Evolutionary conservation across 2,797 vertebrate species (phyloP), one percentile per base, ranked within the genome.

Genomic region (Onychomys arenicola): DNA sequence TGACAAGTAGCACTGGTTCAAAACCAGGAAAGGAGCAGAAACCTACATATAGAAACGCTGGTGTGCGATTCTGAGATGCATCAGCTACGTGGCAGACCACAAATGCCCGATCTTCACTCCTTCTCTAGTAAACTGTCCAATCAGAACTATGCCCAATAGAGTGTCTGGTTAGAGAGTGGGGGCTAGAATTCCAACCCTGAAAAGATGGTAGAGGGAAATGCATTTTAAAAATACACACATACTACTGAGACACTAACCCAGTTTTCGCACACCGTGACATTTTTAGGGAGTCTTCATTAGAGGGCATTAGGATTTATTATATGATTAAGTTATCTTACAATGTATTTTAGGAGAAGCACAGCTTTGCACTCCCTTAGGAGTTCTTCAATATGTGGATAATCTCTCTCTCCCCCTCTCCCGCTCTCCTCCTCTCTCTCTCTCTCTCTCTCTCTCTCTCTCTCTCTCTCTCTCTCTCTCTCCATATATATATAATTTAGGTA

Each of bases 51-150:
- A 96, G 76, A 97, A 96, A 94, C 65, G 86, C 55, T 83, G 49
- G 16, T 96, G 93, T 86, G 80, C 96, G 49, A 76, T 93, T 87
- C 75, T 21, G 86, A 84, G 75, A 93, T 73, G 78, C 91, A 97
- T 94, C 92, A 94, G 94, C 52, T 94, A 90, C 82, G 86, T 95
- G 81, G 77, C 61, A 90, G 61, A 63, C 1, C 59, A n/a, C 43
- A 93, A 95, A 88, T 17, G 65, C 76, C 96, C 91, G 90, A 95
- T 97, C 94, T 90, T 96, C 89, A 96, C 96, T 96, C 63, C 63
- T 97, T 96, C 93, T 85, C 94, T 87, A 94, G 97, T 93, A 97
- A 97, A 93, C 92, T 95, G 78, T 67, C 96, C 96, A 93, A 21
- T 94, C 92, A 96, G 80, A 96, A 95, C 85, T 89, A 75, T 57